Conservation (phyloP, 64 coral and sea anemone genomes). For the Montipora capricornis region DNA sequence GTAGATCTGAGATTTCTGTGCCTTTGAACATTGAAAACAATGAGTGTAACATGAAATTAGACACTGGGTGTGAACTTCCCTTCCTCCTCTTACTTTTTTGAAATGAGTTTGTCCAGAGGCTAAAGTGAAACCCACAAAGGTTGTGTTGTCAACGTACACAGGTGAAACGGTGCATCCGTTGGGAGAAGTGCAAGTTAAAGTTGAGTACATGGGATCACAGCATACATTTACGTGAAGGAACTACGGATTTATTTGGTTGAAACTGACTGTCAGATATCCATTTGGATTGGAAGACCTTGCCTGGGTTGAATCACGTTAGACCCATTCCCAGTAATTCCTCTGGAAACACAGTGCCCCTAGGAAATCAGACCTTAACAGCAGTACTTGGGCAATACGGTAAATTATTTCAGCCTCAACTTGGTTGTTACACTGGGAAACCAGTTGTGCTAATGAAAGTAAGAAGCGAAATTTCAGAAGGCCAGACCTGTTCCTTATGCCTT, state of each 20-base stretch:
- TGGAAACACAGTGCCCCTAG: background rate
- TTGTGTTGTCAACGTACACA: conserved; percentile 55
- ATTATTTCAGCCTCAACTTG: background rate
- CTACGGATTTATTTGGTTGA: background rate
- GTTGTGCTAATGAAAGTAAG: background rate
- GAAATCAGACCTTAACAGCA: conserved; percentile 35
- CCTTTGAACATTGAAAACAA: conserved; percentile 52
- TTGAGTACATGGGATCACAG: conserved; percentile 46
- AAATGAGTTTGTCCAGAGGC: conserved; percentile 50
- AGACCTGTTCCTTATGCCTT: conserved; percentile 51
- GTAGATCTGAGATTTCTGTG: conserved; percentile 71
- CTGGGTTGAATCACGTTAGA: conserved; percentile 49
- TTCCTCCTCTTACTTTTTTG: conserved; percentile 26
- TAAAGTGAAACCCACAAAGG: conserved; percentile 40
- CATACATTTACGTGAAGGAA: conserved; percentile 38
- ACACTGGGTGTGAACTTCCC: conserved; percentile 65
- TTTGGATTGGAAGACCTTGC: conserved; percentile 65
- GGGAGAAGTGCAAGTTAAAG: conserved; percentile 23
- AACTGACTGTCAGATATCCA: too few relatives aligned
- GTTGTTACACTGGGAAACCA: conserved; percentile 39
- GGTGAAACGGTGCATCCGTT: conserved; percentile 35
- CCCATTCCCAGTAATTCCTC: background rate
- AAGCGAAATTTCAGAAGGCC: conserved; percentile 45
- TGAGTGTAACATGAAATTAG: conserved; percentile 69
- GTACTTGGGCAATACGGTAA: conserved; percentile 30